Evolutionary conservation across 2,113 vertebrate genomes (phyloP).

Genomic region (Lophochroa leadbeateri): DNA sequence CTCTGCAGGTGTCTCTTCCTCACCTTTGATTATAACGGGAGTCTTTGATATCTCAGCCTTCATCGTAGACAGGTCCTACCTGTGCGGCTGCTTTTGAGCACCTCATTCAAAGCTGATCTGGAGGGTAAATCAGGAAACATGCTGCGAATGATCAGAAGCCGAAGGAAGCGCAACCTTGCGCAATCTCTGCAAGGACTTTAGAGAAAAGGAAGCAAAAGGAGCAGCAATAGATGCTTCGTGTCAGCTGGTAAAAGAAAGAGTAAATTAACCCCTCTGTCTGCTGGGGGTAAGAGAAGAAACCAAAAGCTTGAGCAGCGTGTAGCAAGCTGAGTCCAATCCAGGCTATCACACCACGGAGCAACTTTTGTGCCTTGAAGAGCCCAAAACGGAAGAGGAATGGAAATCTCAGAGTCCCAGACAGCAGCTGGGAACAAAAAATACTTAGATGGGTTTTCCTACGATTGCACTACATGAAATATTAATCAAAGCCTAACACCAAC

Average conservation of each 20-base stretch:
- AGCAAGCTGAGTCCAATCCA: not conserved
- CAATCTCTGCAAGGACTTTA: not conserved
- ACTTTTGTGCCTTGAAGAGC: not conserved
- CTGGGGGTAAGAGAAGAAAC: not conserved
- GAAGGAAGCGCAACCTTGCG: not conserved
- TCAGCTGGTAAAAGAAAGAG: not conserved
- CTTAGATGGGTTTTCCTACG: not conserved
- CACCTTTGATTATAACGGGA: constrained; percentile 19
- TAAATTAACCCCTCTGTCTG: not conserved
- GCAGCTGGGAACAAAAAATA: not conserved
- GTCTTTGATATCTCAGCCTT: not conserved
- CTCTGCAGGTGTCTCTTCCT: constrained; percentile 19
- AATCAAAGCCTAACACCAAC: not conserved
- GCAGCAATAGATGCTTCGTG: not conserved
- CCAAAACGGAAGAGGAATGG: not conserved
- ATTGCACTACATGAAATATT: not conserved
- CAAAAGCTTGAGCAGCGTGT: not conserved
- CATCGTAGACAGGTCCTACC: not conserved
- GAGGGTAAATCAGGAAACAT: not conserved
- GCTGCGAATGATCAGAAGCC: not conserved
- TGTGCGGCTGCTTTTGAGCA: not conserved
- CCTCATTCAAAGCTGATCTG: not conserved
- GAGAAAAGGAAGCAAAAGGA: not conserved
- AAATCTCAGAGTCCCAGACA: not conserved
- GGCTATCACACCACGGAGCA: too few relatives aligned